Conservation (phyloP, 1,140 invertebrate species). For the Portunus trituberculatus region DNA sequence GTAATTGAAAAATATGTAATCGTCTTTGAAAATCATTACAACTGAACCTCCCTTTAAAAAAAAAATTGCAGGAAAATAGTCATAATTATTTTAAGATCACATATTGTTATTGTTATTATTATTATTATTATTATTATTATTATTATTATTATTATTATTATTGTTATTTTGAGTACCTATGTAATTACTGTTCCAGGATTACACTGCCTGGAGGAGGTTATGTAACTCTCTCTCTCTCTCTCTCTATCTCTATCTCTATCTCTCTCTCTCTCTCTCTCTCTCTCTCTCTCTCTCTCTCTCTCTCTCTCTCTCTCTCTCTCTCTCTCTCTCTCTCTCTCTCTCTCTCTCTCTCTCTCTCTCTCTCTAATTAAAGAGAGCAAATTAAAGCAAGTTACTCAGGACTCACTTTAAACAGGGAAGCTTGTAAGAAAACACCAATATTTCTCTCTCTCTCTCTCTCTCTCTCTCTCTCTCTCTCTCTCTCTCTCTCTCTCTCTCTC, state of each 20-base stretch:
- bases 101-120: neutral
- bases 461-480: neutral
- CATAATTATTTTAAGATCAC: no score
- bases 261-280: slow-evolving; percentile 7
- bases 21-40: no score
- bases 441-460: neutral
- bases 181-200: neutral
- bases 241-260: neutral
- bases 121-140: slow-evolving; percentile 26
- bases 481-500: slow-evolving; percentile 3
- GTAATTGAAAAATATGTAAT: no score
- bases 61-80: no score
- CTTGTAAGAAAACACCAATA: neutral
- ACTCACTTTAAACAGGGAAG: no score
- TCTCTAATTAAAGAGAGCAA: no score
- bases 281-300: no score
- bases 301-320: no score
- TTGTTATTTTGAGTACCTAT: neutral
- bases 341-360: slow-evolving; percentile 2
- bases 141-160: slow-evolving; percentile 8
- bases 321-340: no score
- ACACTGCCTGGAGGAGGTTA: neutral
- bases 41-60: no score
- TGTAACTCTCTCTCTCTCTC: neutral
- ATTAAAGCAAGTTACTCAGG: neutral